phyloP scores from a whole-genome alignment of 2,113 vertebrate genomes.

The Bos taurus region ARS-UCD2.0 NC_037351.1:2844501-2845000 shows the following conservation, averaged over 20 bases:
- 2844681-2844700: too few relatives aligned
- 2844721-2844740: too few relatives aligned
- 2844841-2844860: neutral
- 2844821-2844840: neutral
- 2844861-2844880: neutral
- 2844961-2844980: neutral
- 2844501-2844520: neutral
- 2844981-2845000: neutral
- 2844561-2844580: too few relatives aligned
- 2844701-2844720: neutral
- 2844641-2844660: too few relatives aligned
- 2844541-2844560: neutral
- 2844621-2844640: neutral
- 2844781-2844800: neutral
- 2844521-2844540: neutral
- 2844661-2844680: rapidly evolving
- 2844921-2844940: neutral
- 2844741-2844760: neutral
- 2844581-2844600: neutral
- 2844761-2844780: neutral
- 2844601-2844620: neutral
- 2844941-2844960: neutral
- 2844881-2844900: neutral
- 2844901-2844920: neutral
- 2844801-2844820: neutral